These are phyloP conservation scores for Rhea pennata DNA, from an alignment of 2,113 vertebrate genomes.

Conservation along the genomic window DNA sequence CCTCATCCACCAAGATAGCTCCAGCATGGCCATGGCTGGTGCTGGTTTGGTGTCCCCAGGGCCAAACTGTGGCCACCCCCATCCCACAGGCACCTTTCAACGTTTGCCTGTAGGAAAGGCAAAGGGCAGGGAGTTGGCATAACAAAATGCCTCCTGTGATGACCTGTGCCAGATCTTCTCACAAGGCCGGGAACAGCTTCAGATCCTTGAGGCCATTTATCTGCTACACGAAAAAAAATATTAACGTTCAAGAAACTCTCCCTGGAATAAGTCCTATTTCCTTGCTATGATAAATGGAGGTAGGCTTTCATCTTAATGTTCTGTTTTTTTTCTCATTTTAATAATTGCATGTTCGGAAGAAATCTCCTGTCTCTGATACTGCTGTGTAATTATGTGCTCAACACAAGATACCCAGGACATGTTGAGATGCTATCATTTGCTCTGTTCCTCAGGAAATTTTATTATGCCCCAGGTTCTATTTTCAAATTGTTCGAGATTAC, in stretches of 20 bases:
- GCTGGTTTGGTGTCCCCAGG: rapidly evolving
- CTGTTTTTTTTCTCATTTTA: not conserved
- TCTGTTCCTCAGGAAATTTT: not conserved
- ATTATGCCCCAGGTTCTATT: not conserved
- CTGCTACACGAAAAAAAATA: not conserved
- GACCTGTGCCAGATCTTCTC: not conserved
- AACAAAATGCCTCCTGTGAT: not conserved
- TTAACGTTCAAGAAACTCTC: not conserved
- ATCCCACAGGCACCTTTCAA: not conserved
- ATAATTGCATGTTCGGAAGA: not conserved
- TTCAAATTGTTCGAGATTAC: not conserved
- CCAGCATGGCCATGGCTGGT: rapidly evolving
- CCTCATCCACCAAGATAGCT: not conserved
- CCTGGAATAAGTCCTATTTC: not conserved
- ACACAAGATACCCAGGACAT: not conserved
- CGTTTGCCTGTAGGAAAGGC: not conserved
- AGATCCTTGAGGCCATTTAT: not conserved
- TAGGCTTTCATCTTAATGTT: not conserved
- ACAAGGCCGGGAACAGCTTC: not conserved
- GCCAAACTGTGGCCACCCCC: not conserved
- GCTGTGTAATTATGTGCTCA: not conserved
- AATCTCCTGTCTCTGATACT: not conserved
- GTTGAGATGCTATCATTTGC: not conserved
- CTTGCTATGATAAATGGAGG: not conserved
- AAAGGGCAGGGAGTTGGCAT: not conserved